A percentile compares a stretch with the other conserved stretches of the same genome.
Evolutionary conservation across 2,888 invertebrate species (phyloP).

Genomic region (Autographa pulchrina): DNA sequence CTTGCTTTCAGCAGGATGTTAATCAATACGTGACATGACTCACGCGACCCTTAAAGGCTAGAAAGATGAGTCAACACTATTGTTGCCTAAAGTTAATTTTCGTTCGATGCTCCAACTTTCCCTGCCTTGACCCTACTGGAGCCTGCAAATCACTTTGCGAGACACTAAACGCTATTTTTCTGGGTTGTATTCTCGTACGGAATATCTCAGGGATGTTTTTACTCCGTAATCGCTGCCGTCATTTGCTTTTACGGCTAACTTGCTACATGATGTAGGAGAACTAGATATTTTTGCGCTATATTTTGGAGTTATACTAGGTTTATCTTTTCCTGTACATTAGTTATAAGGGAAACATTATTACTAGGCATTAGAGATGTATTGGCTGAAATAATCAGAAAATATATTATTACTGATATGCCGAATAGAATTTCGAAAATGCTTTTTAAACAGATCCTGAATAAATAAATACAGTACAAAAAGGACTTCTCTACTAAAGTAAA

Average conservation of each 20-base stretch:
- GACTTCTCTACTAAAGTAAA: background rate
- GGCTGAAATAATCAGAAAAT: background rate
- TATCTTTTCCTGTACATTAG: constrained; percentile 6
- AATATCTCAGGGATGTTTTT: constrained; percentile 14
- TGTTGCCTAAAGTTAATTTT: constrained; percentile 33
- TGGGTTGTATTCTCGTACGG: constrained; percentile 32
- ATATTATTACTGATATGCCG: background rate
- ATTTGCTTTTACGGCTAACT: constrained; percentile 22
- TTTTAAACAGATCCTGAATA: too few relatives aligned
- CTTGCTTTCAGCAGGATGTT: background rate
- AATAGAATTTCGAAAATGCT: too few relatives aligned
- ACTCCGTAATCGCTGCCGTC: constrained; percentile 22
- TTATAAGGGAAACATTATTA: background rate
- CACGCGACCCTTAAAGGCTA: constrained; percentile 14
- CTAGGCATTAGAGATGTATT: background rate
- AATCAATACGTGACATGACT: background rate
- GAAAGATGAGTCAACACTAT: constrained; percentile 17
- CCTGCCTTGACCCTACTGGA: constrained; percentile 20
- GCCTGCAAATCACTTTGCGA: constrained; percentile 32
- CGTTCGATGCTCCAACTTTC: constrained; percentile 19
- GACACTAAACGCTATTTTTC: constrained; percentile 12
- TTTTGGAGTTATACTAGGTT: background rate
- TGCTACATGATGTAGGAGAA: background rate
- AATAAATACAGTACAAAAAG: too few relatives aligned
- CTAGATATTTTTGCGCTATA: constrained; percentile 13